A percentile compares a stretch with the other conserved stretches of the same genome.
Evolutionary conservation across 2,888 invertebrate genomes (phyloP).

Genomic region (Pollenia griseotomentosa): DNA sequence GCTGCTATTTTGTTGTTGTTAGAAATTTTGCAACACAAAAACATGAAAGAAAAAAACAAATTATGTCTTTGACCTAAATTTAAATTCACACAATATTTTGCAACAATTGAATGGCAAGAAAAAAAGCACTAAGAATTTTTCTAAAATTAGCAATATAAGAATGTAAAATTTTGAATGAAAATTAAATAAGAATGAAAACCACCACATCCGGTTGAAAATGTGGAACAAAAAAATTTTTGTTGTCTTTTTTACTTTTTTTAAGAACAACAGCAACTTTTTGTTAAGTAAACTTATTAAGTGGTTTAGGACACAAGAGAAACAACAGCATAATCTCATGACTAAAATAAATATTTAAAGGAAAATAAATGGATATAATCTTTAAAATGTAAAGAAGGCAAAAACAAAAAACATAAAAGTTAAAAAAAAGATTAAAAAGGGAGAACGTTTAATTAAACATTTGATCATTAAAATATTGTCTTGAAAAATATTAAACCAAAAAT

Average conservation of each 20-base stretch:
- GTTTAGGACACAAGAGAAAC: not conserved
- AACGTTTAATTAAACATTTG: too few relatives aligned
- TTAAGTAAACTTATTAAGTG: not conserved
- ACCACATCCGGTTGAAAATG: slow-evolving; percentile 39
- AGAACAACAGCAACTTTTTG: not conserved
- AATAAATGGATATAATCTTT: too few relatives aligned
- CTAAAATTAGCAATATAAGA: slow-evolving; percentile 12
- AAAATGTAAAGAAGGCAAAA: too few relatives aligned
- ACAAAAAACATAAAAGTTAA: too few relatives aligned
- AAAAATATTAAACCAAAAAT: too few relatives aligned
- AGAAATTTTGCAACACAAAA: not conserved
- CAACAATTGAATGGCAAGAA: not conserved
- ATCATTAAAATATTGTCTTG: too few relatives aligned
- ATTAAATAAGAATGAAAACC: slow-evolving; percentile 14
- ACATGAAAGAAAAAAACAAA: not conserved
- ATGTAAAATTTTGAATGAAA: slow-evolving; percentile 18
- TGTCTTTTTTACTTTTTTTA: not conserved
- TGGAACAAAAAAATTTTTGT: not conserved
- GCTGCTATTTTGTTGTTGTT: not conserved
- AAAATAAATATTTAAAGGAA: not conserved
- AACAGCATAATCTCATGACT: not conserved
- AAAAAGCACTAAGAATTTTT: slow-evolving; percentile 15
- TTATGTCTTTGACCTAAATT: slow-evolving; percentile 54
- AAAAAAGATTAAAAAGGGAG: too few relatives aligned
- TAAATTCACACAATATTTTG: slow-evolving; percentile 23